phyloP scores from a whole-genome alignment of 2,888 invertebrate genomes.

The Ceratothoa steindachneri region DNA sequence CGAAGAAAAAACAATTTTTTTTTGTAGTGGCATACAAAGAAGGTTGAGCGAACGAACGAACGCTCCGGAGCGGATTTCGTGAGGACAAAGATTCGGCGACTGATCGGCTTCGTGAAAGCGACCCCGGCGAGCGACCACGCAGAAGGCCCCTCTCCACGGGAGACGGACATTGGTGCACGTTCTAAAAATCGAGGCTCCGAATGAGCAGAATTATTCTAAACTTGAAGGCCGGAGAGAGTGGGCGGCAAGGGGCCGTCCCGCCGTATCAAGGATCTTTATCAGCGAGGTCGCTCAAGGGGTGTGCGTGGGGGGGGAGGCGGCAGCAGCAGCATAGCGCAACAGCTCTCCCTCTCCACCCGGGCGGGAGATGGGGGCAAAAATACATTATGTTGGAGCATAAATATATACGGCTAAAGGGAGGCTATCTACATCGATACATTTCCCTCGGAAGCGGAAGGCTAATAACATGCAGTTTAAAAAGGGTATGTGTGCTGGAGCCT shows the following conservation, averaged over 20 bases:
- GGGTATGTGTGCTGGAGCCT: slow-evolving; percentile 45
- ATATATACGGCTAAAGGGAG: slow-evolving; percentile 40
- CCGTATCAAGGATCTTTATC: slow-evolving; percentile 24
- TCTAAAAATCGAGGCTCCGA: slow-evolving; percentile 1
- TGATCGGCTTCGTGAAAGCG: slow-evolving; percentile 7
- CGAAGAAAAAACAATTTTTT: not conserved
- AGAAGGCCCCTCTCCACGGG: not conserved
- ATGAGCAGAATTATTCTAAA: not conserved
- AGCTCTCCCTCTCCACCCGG: slow-evolving; percentile 41
- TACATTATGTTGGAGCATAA: slow-evolving; percentile 22
- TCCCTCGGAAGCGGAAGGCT: slow-evolving; percentile 41
- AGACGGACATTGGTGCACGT: slow-evolving; percentile 4
- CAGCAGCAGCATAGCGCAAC: slow-evolving; percentile 35
- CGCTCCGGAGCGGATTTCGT: no score
- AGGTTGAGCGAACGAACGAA: no score
- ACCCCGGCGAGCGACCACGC: not conserved
- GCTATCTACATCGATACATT: slow-evolving; percentile 46
- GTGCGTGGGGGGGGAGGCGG: slow-evolving; percentile 34
- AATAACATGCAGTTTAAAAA: slow-evolving; percentile 45
- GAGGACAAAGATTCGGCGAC: not conserved
- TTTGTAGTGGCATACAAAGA: not conserved
- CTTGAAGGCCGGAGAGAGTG: slow-evolving; percentile 12
- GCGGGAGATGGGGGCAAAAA: slow-evolving; percentile 41
- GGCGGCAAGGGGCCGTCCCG: slow-evolving; percentile 10
- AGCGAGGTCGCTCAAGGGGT: slow-evolving; percentile 20